Conservation (phyloP, 2,797 vertebrate species). For the Myripristis murdjan region DNA sequence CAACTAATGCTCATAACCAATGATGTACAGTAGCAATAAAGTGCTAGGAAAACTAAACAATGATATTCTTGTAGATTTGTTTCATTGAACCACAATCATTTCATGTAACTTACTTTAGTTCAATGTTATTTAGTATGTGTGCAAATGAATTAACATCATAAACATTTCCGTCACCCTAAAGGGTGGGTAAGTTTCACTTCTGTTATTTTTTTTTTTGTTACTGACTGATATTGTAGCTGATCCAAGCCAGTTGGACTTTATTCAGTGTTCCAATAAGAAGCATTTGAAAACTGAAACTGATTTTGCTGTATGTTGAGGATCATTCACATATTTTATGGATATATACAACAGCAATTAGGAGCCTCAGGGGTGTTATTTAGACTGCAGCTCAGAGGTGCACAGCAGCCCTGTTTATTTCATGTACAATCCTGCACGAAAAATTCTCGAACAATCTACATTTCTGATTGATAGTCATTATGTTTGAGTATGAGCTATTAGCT, state of each 20-base stretch:
- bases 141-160: too few species aligned
- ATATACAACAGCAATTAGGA: conserved; percentile 16
- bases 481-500: background rate
- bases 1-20: too few species aligned
- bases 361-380: background rate
- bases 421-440: conserved; percentile 34
- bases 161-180: too few species aligned
- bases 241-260: background rate
- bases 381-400: conserved; percentile 5
- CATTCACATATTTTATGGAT: conserved; percentile 22
- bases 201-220: background rate
- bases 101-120: too few species aligned
- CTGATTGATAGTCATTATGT: background rate
- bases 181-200: background rate
- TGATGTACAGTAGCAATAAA: too few species aligned
- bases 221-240: background rate
- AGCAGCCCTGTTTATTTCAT: conserved; percentile 24
- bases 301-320: background rate
- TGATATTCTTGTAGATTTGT: too few species aligned
- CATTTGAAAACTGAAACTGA: background rate
- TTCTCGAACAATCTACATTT: conserved; percentile 24
- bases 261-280: background rate
- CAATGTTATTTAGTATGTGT: too few species aligned
- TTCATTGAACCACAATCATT: too few species aligned
- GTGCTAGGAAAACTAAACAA: too few species aligned